phyloP scores from a whole-genome alignment of 2,113 vertebrate species.

The Sphaerodactylus townsendi region DNA sequence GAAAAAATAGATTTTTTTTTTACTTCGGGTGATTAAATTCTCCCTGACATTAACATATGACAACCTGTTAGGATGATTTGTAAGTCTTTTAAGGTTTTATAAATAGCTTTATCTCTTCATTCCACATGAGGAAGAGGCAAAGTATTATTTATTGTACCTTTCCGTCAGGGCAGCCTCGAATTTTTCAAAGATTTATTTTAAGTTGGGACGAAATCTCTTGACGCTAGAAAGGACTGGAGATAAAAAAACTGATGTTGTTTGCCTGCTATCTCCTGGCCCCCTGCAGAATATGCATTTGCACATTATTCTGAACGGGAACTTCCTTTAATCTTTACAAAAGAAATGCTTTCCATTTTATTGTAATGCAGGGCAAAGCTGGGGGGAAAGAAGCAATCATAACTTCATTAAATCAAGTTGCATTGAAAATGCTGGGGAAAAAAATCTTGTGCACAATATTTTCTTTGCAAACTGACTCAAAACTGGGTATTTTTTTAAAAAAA shows the following conservation, averaged over 20 bases:
- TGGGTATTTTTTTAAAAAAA: slow-evolving; percentile 72
- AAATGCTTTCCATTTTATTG: slow-evolving; percentile 59
- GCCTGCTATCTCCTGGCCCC: slow-evolving; percentile 53
- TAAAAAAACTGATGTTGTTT: slow-evolving; percentile 57
- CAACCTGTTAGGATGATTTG: slow-evolving; percentile 72
- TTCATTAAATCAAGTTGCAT: slow-evolving; percentile 66
- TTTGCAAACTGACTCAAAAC: slow-evolving; percentile 48
- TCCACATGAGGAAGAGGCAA: slow-evolving; percentile 68
- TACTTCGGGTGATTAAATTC: slow-evolving; percentile 67
- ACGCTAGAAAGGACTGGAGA: slow-evolving; percentile 66
- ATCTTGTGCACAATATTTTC: slow-evolving; percentile 62
- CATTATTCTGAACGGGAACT: slow-evolving; percentile 46
- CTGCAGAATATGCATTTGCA: slow-evolving; percentile 37
- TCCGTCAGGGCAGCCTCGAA: slow-evolving; percentile 56
- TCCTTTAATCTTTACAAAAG: slow-evolving; percentile 57
- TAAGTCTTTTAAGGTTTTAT: slow-evolving; percentile 67
- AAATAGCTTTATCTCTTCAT: slow-evolving; percentile 75
- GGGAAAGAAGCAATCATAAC: slow-evolving; percentile 46
- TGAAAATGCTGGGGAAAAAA: slow-evolving; percentile 43
- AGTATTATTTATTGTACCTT: slow-evolving; percentile 73
- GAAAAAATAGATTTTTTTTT: slow-evolving; percentile 36
- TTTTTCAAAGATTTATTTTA: slow-evolving; percentile 73
- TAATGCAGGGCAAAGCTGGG: slow-evolving; percentile 52
- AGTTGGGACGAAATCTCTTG: slow-evolving; percentile 65
- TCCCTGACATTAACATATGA: slow-evolving; percentile 67